Conservation (phyloP, 2,113 vertebrate species). For the Capreolus pygargus region DNA sequence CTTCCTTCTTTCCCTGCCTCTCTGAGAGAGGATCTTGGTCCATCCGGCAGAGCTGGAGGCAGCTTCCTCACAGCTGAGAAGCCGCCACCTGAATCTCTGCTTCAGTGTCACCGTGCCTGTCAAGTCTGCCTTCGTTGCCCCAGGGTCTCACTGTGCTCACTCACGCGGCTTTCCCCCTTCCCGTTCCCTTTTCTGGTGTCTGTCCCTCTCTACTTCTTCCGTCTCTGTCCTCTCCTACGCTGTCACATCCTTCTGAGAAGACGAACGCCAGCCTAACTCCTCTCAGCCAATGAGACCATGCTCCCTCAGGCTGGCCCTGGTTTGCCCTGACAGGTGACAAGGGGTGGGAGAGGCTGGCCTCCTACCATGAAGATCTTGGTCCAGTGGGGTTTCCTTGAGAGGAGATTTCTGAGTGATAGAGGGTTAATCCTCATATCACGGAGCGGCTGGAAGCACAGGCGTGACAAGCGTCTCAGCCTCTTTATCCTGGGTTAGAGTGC, state of each 20-base stretch:
- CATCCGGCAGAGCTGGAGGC: neutral
- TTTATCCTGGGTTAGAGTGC: neutral
- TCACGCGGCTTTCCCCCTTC: too few relatives aligned
- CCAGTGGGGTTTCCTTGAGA: neutral
- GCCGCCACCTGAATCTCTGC: neutral
- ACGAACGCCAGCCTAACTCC: neutral
- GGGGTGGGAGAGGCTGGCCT: neutral
- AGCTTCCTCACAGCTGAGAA: neutral
- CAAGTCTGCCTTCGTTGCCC: neutral
- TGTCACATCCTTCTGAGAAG: neutral
- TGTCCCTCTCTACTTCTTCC: neutral
- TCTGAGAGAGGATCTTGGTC: neutral
- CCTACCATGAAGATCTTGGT: too few relatives aligned
- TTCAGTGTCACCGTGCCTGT: neutral
- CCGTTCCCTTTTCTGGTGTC: neutral
- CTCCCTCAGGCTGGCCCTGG: neutral
- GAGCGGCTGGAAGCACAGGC: neutral
- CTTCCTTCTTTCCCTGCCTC: neutral
- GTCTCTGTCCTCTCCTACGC: neutral
- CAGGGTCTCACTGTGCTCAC: neutral
- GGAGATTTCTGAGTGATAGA: neutral
- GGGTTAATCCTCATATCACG: neutral
- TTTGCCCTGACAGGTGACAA: neutral
- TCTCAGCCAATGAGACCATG: neutral
- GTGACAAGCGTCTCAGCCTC: neutral